Evolutionary conservation across 2,797 vertebrate genomes (phyloP).

Genomic region (Anguilla anguilla): DNA sequence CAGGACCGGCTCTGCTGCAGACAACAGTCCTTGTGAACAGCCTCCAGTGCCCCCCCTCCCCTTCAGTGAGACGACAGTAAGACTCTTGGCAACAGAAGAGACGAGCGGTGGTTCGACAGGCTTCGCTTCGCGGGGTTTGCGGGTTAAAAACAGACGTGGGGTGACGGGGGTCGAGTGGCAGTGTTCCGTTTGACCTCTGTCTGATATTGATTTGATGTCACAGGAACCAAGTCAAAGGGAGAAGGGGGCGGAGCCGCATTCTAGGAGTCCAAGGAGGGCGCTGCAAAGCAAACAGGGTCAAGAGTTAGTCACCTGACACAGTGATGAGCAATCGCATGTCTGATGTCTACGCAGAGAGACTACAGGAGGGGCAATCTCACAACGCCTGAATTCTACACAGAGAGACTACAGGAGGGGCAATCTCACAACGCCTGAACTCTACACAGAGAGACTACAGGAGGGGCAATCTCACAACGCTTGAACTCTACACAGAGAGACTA

Average conservation of each 20-base stretch:
- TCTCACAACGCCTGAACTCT: too few relatives aligned
- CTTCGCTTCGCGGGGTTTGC: constrained; percentile 59
- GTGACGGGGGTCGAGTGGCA: constrained; percentile 49
- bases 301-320: neutral
- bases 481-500: neutral
- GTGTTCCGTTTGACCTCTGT: constrained; percentile 47
- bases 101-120: constrained; percentile 44
- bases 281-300: constrained; percentile 46
- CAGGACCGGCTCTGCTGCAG: neutral
- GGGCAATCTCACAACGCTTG: too few relatives aligned
- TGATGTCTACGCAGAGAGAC: neutral
- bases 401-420: neutral
- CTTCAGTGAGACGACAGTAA: constrained; percentile 46
- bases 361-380: neutral
- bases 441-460: neutral
- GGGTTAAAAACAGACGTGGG: constrained; percentile 23
- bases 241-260: constrained; percentile 36
- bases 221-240: constrained; percentile 44
- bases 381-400: too few relatives aligned
- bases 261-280: constrained; percentile 72
- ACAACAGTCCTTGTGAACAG: constrained; percentile 35
- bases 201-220: constrained; percentile 48
- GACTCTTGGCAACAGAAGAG: constrained; percentile 67
- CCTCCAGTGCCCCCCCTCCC: constrained; percentile 45
- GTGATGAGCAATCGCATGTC: neutral